Percentiles rank a stretch among this genome's conserved stretches.
These are phyloP conservation scores for Ditula angustiorana DNA, from an alignment of 2,888 invertebrate species.

Conservation along the genomic window DNA sequence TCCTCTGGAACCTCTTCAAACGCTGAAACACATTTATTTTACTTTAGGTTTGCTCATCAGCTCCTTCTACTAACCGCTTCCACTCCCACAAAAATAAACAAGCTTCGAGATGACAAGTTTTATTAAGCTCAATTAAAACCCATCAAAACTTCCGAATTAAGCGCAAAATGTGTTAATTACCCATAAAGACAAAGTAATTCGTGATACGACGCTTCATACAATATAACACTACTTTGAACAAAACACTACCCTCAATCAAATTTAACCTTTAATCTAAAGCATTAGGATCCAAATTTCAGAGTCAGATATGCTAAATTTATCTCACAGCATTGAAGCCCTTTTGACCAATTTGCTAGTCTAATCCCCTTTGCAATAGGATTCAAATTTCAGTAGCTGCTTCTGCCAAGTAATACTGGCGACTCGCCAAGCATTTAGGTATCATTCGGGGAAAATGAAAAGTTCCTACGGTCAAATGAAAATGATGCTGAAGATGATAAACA, in stretches of 20 bases:
- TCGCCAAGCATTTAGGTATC: slow-evolving; percentile 12
- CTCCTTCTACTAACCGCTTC: not conserved
- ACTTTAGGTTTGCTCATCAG: too few relatives aligned
- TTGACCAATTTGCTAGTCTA: not conserved
- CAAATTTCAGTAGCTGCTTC: not conserved
- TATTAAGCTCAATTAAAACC: slow-evolving; percentile 27
- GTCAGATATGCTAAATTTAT: not conserved
- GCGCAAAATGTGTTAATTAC: slow-evolving; percentile 34
- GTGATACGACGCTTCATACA: slow-evolving; percentile 15
- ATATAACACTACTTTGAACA: slow-evolving; percentile 4
- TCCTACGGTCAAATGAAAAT: slow-evolving; percentile 7
- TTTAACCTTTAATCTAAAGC: not conserved
- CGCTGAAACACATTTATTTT: too few relatives aligned
- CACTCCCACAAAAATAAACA: slow-evolving; percentile 11
- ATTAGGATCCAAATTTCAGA: not conserved
- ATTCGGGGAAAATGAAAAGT: slow-evolving; percentile 14
- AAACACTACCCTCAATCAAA: not conserved
- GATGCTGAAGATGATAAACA: slow-evolving; percentile 4
- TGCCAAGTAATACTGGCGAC: slow-evolving; percentile 3
- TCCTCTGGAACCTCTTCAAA: too few relatives aligned
- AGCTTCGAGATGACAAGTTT: slow-evolving; percentile 18
- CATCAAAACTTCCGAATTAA: slow-evolving; percentile 34
- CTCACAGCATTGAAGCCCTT: not conserved
- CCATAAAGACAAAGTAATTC: slow-evolving; percentile 32
- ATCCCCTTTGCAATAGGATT: not conserved